Base-by-base conservation (phyloP, 2,888 invertebrate species). In the Nudaria mundana region DNA sequence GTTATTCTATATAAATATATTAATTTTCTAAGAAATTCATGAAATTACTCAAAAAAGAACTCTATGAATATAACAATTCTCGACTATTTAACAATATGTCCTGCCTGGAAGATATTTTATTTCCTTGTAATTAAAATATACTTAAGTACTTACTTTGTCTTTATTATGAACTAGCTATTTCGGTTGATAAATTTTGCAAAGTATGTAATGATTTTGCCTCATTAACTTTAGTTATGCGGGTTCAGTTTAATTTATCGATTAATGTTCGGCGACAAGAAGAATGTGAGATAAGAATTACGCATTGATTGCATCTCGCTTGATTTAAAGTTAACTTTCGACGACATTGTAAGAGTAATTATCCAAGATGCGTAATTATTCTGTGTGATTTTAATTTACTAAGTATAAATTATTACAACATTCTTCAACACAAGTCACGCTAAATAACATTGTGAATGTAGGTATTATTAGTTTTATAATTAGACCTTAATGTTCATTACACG, bases 221-320 rank as follows among this genome's bases (percentile, higher is more conserved):
- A 81, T 83, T 82, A 81, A 75, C 64, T 80, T 79, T 78, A 81
- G 81, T 81, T 83, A 81, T 74, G 74, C 70, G 63, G 66, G 59
- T 70, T 67, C 71, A 48, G 71, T 68, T 72, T 74, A 78, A 73
- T 79, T 70, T 72, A 80, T 75, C 76, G 78, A 76, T 76, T 71
- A 81, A 73, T 66, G 73, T 74, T 69, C 69, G 65, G 61, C 57
- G 63, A 61, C 65, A 60, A 60, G 66, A 71, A 81, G 60, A 81
- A 79, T 66, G 68, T 58, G 62, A 70, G 63, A 66, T 65, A 60
- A 71, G 69, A 77, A 80, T 76, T 79, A 76, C 69, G 63, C 67
- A 70, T 76, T 75, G 76, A 79, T 79, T 79, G 72, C 71, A 80
- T 71, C 68, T 60, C 66, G 66, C 66, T 59, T 64, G 39, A 51